Conservation (phyloP, 2,113 vertebrate species). For the Orycteropus afer region DNA sequence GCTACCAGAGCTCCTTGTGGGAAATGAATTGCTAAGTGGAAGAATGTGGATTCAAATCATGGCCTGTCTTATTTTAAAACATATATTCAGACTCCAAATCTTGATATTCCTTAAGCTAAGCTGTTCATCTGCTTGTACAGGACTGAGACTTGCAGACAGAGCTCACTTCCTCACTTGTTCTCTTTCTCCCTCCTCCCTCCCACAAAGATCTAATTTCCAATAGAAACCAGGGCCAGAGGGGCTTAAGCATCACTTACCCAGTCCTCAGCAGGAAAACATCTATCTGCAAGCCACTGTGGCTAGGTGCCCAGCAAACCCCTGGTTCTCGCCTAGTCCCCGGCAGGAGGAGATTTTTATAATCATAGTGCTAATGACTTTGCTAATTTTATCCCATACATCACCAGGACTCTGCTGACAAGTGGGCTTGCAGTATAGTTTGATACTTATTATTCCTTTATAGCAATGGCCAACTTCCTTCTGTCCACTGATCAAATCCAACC, state of each 20-base stretch:
- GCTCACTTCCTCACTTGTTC: not conserved
- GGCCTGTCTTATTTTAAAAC: not conserved
- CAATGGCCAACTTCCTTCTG: not conserved
- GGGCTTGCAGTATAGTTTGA: not conserved
- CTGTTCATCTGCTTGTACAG: not conserved
- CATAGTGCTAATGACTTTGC: not conserved
- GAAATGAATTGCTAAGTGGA: not conserved
- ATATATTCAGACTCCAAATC: not conserved
- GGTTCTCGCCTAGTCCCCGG: not conserved
- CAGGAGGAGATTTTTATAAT: not conserved
- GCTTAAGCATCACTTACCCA: not conserved
- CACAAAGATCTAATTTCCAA: not conserved
- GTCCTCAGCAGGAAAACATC: not conserved
- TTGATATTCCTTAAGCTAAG: not conserved
- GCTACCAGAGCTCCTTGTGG: too few relatives aligned
- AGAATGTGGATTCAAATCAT: not conserved
- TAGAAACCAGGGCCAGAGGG: not conserved
- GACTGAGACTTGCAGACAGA: not conserved
- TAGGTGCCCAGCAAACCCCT: not conserved
- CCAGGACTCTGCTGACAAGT: not conserved
- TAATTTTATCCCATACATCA: conserved; percentile 57
- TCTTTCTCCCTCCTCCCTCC: not conserved
- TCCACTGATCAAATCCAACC: not conserved
- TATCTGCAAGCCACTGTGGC: not conserved
- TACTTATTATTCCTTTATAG: not conserved